Base-by-base conservation (phyloP, 2,797 vertebrate genomes). In the Gymnothorax javanicus region DNA sequence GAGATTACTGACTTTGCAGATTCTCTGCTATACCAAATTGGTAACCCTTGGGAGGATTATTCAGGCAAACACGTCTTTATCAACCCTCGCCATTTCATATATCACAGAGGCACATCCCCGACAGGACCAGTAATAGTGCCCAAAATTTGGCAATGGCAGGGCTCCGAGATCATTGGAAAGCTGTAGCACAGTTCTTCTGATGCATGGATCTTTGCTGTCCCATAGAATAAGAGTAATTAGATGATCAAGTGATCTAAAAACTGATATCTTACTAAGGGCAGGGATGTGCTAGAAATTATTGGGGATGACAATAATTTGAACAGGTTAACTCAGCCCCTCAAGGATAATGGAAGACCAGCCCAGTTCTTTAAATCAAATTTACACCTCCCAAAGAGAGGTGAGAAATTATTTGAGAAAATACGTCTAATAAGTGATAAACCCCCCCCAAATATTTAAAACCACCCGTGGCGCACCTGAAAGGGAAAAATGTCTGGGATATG, bases 171-270 rank as follows among this genome's bases (percentile, higher is more conserved):
- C 67, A 20, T n/a, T n/a, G 20, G 23, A 25, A n/a, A 69, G 64
- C 64, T 69, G 67, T 25, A 69, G 12, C 23, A 69, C 67, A 8
- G 67, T n/a, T 69, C n/a, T 69, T 25, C 67, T 69, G 4, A 2
- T 69, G 11, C 20, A n/a, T 2, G 2, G 67, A 69, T n/a, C 25
- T 69, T n/a, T 69, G n/a, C 7, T 69, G 67, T n/a, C 67, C 67
- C 67, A n/a, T n/a, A 69, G 67, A 69, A 69, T n/a, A 69, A 6
- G 25, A 25, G 23, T 69, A n/a, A 69, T 69, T n/a, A 69, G 25
- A n/a, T 69, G 67, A 69, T 69, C 67, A n/a, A 69, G 67, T 25
- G n/a, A 69, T 69, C 23, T 69, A 69, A 69, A 69, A 59, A 62
- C n/a, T n/a, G 23, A 69, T n/a, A n/a, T n/a, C n/a, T 69, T 25